Base-by-base conservation (phyloP, 2,888 invertebrate species). In the Parnassius apollo region DNA sequence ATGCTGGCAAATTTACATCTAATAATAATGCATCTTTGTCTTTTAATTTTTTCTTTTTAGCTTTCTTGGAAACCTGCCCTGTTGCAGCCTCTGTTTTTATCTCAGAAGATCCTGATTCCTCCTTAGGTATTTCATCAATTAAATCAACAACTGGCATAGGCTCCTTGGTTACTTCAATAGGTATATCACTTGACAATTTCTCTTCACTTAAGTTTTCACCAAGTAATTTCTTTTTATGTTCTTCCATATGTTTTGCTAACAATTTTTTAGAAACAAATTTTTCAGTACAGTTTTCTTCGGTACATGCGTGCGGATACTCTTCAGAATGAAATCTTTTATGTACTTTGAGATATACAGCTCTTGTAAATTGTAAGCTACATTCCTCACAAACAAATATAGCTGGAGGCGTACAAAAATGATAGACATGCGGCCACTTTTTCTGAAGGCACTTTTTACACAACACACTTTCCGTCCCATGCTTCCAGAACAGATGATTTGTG, bases 391-490 rank as follows among this genome's bases (percentile, higher is more conserved):
- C 87, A 81, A 97, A 97, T 61, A 93, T 92, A 10, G 93, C 86
- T 2, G 97, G 96, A 50, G 97, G 97, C 68, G 95, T 94, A 80
- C 97, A 97, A 76, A 97, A 97, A 80, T 97, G 97, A 87, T 97
- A 97, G 8, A 97, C 96, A 83, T 97, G 97, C 0, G 96, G 96
- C 97, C 97, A 97, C 75, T 97, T 97, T 78, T 97, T 97, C 76
- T 97, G 96, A 59, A 97, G 84, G 81, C 97, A 97, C 75, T 93
- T 95, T 81, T 96, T 96, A 79, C 97, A 97, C 46, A 95, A 85
- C 2, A 96, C 95, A 85, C 97, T 97, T 78, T 97, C 96, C 2
- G 97, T 97, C 25, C 97, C 97, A 82, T 98, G 97, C 83, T 97
- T 98, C 97, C 97, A 97, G 81, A 97, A 97, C 62, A 97, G 89